Evolutionary conservation across 2,113 vertebrate species (phyloP).

Genomic region (Atractosteus spatula): DNA sequence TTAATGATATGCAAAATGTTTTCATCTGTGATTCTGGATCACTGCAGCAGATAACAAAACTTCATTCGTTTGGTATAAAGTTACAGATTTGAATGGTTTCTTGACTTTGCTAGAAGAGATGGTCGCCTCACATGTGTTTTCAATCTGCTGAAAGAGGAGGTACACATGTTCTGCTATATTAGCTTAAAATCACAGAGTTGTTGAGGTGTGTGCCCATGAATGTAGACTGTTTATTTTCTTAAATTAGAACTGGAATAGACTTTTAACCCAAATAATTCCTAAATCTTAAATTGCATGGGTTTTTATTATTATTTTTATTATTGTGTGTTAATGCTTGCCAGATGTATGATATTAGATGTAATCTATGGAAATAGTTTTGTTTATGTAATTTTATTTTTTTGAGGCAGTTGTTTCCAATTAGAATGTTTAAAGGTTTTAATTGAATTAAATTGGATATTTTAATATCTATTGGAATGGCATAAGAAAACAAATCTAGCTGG

Average conservation of each 20-base stretch:
- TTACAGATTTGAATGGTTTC: not conserved
- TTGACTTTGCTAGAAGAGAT: constrained; percentile 24
- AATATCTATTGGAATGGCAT: constrained; percentile 44
- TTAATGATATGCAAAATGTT: not conserved
- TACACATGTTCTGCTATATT: constrained; percentile 33
- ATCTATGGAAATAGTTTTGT: constrained; percentile 67
- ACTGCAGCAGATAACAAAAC: not conserved
- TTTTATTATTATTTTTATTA: constrained; percentile 54
- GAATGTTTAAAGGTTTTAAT: constrained; percentile 65
- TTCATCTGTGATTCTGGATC: not conserved
- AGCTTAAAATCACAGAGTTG: constrained; percentile 31
- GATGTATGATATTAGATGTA: constrained; percentile 69
- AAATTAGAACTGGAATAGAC: constrained; percentile 38
- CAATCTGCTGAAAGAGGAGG: constrained; percentile 48
- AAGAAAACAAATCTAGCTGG: constrained; percentile 35
- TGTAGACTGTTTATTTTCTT: constrained; percentile 40
- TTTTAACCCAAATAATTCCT: constrained; percentile 41
- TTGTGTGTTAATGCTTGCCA: constrained; percentile 60
- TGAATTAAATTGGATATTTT: constrained; percentile 61
- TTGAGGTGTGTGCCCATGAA: constrained; percentile 31
- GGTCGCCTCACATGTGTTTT: constrained; percentile 53
- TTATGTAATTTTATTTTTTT: constrained; percentile 70
- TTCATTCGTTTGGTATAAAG: not conserved
- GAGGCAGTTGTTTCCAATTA: constrained; percentile 69
- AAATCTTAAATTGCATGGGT: constrained; percentile 35